phyloP scores from a whole-genome alignment of 2,797 vertebrate genomes.

The Cryptoblepharus egeriae region DNA sequence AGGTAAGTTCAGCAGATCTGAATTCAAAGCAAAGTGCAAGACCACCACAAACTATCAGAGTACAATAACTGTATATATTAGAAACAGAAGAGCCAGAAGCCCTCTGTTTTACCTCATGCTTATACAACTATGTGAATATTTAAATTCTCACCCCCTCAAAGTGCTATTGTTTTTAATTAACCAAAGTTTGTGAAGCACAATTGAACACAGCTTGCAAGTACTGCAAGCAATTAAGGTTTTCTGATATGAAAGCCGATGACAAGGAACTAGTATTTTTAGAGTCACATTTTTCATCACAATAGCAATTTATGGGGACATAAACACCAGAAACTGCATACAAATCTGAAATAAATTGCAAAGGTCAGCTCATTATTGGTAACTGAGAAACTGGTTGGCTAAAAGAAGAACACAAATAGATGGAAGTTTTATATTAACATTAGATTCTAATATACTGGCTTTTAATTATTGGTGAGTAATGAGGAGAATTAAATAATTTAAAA shows the following conservation, averaged over 20 bases:
- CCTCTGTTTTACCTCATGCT: not conserved
- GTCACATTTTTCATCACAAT: conserved; percentile 35
- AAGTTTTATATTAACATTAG: conserved; percentile 57
- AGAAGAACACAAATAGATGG: conserved; percentile 51
- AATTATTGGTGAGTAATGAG: conserved; percentile 38
- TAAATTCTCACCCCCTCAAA: fast-evolving
- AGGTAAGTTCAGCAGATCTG: not conserved
- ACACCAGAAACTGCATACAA: conserved; percentile 51
- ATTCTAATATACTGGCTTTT: conserved; percentile 44
- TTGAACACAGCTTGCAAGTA: not conserved
- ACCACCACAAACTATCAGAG: not conserved
- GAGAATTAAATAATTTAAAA: conserved; percentile 15
- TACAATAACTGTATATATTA: not conserved
- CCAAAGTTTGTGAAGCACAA: not conserved
- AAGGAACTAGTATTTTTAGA: conserved; percentile 47
- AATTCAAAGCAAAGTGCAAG: not conserved
- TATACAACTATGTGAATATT: not conserved
- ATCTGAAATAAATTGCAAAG: conserved; percentile 55
- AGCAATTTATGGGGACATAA: conserved; percentile 51
- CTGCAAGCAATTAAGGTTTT: conserved; percentile 10
- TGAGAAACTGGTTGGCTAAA: conserved; percentile 56
- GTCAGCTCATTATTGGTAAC: conserved; percentile 63
- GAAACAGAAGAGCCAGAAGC: not conserved
- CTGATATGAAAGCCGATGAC: conserved; percentile 7
- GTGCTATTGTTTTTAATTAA: not conserved